Evolutionary conservation across 2,888 invertebrate genomes (phyloP), one percentile per base, ranked within the genome.

Genomic region (Baccha elongata): DNA sequence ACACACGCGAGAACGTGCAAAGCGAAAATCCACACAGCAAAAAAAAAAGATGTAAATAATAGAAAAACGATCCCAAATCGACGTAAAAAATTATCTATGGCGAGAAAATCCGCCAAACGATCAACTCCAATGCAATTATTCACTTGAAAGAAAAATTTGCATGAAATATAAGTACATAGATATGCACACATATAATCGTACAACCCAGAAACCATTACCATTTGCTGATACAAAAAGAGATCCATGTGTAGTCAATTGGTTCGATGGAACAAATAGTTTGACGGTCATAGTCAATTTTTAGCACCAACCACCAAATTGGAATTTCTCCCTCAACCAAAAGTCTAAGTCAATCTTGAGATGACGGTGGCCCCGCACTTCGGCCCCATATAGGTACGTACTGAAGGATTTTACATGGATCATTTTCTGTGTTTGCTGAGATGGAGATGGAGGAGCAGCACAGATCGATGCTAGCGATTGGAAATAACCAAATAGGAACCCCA

Each of bases 121-220:
- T 83, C 83, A 73, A 83, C 78, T 83, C 78, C 67, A 78, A 83
- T 83, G 83, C 83, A 83, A 83, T 83, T 83, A 83, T 83, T 83
- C 83, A 83, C 83, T 78, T 83, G 78, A 83, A 83, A 83, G 78
- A 78, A 83, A 83, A 83, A 83, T 83, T 83, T 83, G 83, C 83
- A 83, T 83, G 72, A 78, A 71, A 35, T 53, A 53, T 53, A 53
- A 50, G 32, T 17, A 58, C 48, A 58, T 29, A 67, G 23, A 68
- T 21, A 67, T n/a, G n/a, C 19, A 65, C 44, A 53, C 37, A 42
- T 7, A 37, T 26, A 40, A 21, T 15, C 5, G 55, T 11, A 11
- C 5, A 7, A 10, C 10, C 8, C 26, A 26, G 21, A 37, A 32
- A 8, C 29, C 29, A 7, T 8, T 53, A 1, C 7, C 50, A 65